Base-by-base conservation (phyloP, 2,113 vertebrate genomes). In the Rhinoderma darwinii region DNA sequence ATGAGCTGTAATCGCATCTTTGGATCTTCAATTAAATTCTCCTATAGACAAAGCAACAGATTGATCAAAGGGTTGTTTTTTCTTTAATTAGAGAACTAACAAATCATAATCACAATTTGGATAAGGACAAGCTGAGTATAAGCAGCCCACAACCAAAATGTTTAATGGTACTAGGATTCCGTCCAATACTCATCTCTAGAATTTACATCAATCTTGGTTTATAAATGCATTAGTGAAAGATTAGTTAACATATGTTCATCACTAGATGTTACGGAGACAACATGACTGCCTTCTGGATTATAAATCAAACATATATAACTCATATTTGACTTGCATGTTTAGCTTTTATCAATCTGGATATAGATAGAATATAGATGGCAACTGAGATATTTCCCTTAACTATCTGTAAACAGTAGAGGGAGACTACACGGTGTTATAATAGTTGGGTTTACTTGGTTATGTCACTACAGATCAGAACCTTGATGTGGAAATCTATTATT, bases 131-230 rank as follows among this genome's bases (percentile, higher is more conserved):
- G 61, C 39, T 18, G 22, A 25, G 25, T 50, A 50, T 59, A 56
- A 10, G 61, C 39, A 51, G 51, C 50, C 17, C 8, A 32, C 2
- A 37, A 63, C 54, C 15, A 41, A 70, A 12, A n/a, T 17, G 18
- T 10, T 9, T n/a, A 22, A 54, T 9, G 20, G 50, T 18, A 70
- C 50, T n/a, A 20, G 30, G 20, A 50, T 73, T 35, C 11, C 79
- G 75, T 75, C 44, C 78, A 87, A 80, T 82, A 82, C 59, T 75
- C 54, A 78, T 82, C 35, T 32, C 41, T 20, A 8, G 30, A 86
- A 54, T 72, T 79, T 66, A 78, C 73, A 85, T 50, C 27, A 39
- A 39, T 54, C 66, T 11, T 51, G 10, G 7, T 37, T 27, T 73
- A 61, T n/a, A 5, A 39, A 35, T 20, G 25, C 74, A 18, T 37